Percentiles rank a stretch among this genome's conserved stretches.
phyloP scores from a whole-genome alignment of 2,888 invertebrate species.

The Axea sp. region DNA sequence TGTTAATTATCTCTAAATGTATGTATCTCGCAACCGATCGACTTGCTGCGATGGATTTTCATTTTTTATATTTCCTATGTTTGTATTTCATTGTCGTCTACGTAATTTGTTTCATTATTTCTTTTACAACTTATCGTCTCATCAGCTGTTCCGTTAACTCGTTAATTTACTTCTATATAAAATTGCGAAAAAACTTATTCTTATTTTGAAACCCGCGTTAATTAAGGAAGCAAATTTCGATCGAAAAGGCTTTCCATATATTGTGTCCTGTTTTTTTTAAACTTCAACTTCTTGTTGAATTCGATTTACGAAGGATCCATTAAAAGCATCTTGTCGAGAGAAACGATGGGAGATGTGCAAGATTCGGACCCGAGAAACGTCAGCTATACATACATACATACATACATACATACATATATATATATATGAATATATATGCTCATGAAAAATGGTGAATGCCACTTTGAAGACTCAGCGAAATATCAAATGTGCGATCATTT shows the following conservation, averaged over 20 bases:
- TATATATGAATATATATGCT: conserved; percentile 8
- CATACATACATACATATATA: conserved; percentile 12
- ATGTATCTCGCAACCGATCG: conserved; percentile 34
- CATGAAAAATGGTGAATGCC: conserved; percentile 31
- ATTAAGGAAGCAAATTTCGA: conserved; percentile 53
- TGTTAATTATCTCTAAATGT: conserved; percentile 17
- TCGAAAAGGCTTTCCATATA: conserved; percentile 43
- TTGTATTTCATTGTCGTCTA: conserved; percentile 42
- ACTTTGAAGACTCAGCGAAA: conserved; percentile 23
- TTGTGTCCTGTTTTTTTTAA: conserved; percentile 40
- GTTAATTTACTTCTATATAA: conserved; percentile 59
- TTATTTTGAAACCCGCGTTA: conserved; percentile 55
- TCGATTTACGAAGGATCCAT: conserved; percentile 44
- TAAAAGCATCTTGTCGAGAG: conserved; percentile 45
- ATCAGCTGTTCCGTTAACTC: conserved; percentile 46
- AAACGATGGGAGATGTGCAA: conserved; percentile 50
- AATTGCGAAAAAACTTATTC: conserved; percentile 61
- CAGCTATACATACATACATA: conserved; percentile 16
- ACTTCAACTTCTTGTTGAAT: conserved; percentile 40
- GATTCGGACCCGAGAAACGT: conserved; percentile 38
- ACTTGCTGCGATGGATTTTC: conserved; percentile 26
- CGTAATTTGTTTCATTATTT: conserved; percentile 48
- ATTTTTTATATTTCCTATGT: conserved; percentile 21
- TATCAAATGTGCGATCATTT: conserved; percentile 23
- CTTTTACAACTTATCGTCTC: conserved; percentile 43